Evolutionary conservation across 1,140 invertebrate genomes (phyloP).

Genomic region (Bursaphelenchus mucronatus): DNA sequence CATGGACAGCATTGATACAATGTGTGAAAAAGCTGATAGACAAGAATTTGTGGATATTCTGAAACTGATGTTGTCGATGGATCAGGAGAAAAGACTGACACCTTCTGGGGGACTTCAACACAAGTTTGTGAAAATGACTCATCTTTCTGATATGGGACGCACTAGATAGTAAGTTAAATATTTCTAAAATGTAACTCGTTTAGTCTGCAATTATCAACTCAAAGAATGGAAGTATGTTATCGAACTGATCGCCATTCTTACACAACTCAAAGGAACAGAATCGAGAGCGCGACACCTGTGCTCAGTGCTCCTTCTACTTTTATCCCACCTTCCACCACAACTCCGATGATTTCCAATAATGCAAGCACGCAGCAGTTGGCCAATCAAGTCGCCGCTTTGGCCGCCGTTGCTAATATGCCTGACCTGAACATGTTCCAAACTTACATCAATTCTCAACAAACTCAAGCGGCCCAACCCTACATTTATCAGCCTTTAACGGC

Average conservation of each 20-base stretch:
- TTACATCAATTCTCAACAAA: slow-evolving; percentile 17
- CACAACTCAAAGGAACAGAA: background rate
- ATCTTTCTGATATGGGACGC: slow-evolving; percentile 39
- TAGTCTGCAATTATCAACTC: slow-evolving; percentile 33
- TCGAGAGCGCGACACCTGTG: background rate
- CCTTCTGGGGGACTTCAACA: slow-evolving; percentile 53
- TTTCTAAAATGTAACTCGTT: slow-evolving; percentile 20
- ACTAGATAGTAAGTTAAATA: slow-evolving; percentile 50
- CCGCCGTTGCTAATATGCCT: slow-evolving; percentile 28
- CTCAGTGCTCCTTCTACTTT: slow-evolving; percentile 4
- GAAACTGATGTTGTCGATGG: slow-evolving; percentile 58
- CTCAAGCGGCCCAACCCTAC: slow-evolving; percentile 42
- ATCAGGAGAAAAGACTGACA: slow-evolving; percentile 53
- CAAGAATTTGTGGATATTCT: slow-evolving; percentile 57
- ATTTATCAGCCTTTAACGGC: slow-evolving; percentile 42
- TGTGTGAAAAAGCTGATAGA: slow-evolving; percentile 49
- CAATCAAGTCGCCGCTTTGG: slow-evolving; percentile 21
- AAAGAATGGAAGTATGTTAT: slow-evolving; percentile 50
- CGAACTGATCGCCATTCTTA: slow-evolving; percentile 34
- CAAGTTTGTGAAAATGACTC: slow-evolving; percentile 57
- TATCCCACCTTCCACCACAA: slow-evolving; percentile 19
- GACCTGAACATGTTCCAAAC: slow-evolving; percentile 24
- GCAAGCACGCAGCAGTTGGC: background rate
- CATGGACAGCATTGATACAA: slow-evolving; percentile 42
- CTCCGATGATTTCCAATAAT: slow-evolving; percentile 26